Evolutionary conservation across 2,888 invertebrate species (phyloP).

Genomic region (Rapana venosa): DNA sequence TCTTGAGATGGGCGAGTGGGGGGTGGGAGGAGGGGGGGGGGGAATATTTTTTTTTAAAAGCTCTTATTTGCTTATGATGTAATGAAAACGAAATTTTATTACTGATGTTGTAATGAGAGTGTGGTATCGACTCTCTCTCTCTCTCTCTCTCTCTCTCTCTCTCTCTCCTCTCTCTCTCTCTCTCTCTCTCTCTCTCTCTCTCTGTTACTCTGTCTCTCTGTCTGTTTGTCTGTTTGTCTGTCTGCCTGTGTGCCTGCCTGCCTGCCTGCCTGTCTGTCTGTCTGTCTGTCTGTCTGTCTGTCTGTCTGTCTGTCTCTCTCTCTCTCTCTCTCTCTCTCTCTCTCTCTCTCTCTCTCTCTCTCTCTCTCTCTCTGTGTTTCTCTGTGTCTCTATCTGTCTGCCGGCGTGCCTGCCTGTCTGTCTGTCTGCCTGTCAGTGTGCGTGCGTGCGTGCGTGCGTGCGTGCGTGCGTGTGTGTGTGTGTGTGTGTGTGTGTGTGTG

Average conservation of each 20-base stretch:
- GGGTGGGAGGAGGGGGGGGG: too few species aligned
- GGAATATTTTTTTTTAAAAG: too few species aligned
- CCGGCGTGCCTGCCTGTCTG: background rate
- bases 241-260: background rate
- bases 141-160: slow-evolving; percentile 23
- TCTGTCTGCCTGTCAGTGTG: background rate
- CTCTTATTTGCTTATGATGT: too few species aligned
- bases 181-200: background rate
- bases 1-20: too few species aligned
- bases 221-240: slow-evolving; percentile 32
- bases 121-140: background rate
- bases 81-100: too few species aligned
- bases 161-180: background rate
- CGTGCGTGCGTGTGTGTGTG: too few species aligned
- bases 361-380: background rate
- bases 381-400: background rate
- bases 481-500: too few species aligned
- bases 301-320: slow-evolving; percentile 31
- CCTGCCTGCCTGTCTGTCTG: background rate
- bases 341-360: slow-evolving; percentile 2
- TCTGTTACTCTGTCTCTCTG: slow-evolving; percentile 5
- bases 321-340: background rate
- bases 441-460: background rate
- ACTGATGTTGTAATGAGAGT: too few species aligned
- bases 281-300: slow-evolving; percentile 3